Evolutionary conservation across 2,888 invertebrate species (phyloP), one percentile per base, ranked within the genome.

Genomic region (Orchestes rusci): DNA sequence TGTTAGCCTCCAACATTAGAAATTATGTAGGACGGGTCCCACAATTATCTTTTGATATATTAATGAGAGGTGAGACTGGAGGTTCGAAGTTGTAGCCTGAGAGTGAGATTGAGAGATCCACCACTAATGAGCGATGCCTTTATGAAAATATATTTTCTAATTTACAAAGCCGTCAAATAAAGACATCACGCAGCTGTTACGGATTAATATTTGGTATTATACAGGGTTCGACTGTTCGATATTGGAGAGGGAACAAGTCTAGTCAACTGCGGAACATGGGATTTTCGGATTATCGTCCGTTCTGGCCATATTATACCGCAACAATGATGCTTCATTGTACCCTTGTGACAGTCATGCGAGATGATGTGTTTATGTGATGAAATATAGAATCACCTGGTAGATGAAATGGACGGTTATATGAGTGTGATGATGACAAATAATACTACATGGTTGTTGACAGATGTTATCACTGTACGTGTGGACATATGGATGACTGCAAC

Each of bases 11-110:
- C 39, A 30, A 50, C 42, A 50, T 43, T 50, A 45, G 49, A 45
- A 43, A 39, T 45, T 50, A 43, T 32, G 37, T 45, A 50, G 45
- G 45, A 39, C 42, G 30, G 31, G 45, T 12, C n/a, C 8, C 13
- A 41, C 34, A 44, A 49, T 49, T 49, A 49, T 42, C n/a, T 20
- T 45, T 45, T 49, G 49, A 49, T 49, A 45, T 49, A 49, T 49
- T 45, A 48, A 48, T 41, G 39, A 48, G 48, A n/a, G n/a, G n/a
- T n/a, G n/a, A n/a, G n/a, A n/a, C n/a, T 13, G 20, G 23, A 32
- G 30, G n/a, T n/a, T n/a, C 17, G 17, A 12, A 31, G 31, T 29
- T 20, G 23, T 39, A 16, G 5, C 31, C 15, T 13, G 16, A 19
- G 8, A 19, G 4, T 13, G 8, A 30, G 16, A 23, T 20, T 12